These are phyloP conservation scores for Aleiodes sp. DNA, from an alignment of 1,140 invertebrate genomes.

Conservation along the genomic window DNA sequence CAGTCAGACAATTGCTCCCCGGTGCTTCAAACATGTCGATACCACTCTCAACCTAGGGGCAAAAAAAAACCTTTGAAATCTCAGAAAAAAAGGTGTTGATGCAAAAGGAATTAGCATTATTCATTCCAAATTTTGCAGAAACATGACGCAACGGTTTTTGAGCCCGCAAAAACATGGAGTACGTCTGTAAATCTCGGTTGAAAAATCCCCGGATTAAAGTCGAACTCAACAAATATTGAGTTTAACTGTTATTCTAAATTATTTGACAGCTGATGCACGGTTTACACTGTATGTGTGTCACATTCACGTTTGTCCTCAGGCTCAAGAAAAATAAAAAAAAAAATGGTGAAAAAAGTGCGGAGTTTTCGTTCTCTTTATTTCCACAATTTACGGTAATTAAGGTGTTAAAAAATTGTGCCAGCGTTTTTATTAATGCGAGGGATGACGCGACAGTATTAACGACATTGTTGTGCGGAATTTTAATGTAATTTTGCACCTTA, in stretches of 20 bases:
- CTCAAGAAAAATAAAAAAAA: background rate
- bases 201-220: no score
- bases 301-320: background rate
- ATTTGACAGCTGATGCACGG: slow-evolving; percentile 23
- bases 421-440: background rate
- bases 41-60: slow-evolving; percentile 54
- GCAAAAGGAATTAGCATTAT: no score
- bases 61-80: no score
- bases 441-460: slow-evolving; percentile 55
- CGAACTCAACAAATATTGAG: background rate
- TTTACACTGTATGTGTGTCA: background rate
- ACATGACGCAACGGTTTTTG: background rate
- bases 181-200: no score
- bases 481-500: slow-evolving; percentile 57
- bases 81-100: no score
- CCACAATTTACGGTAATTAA: background rate
- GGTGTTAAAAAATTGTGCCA: background rate
- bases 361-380: background rate
- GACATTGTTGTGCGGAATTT: slow-evolving; percentile 58
- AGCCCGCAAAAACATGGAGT: slow-evolving; percentile 3
- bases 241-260: background rate
- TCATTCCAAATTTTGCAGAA: background rate
- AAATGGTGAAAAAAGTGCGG: background rate
- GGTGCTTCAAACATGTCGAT: slow-evolving; percentile 58
- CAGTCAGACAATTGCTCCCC: slow-evolving; percentile 48